phyloP scores from a whole-genome alignment of 2,888 invertebrate species.

The Perithous albicinctus region DNA sequence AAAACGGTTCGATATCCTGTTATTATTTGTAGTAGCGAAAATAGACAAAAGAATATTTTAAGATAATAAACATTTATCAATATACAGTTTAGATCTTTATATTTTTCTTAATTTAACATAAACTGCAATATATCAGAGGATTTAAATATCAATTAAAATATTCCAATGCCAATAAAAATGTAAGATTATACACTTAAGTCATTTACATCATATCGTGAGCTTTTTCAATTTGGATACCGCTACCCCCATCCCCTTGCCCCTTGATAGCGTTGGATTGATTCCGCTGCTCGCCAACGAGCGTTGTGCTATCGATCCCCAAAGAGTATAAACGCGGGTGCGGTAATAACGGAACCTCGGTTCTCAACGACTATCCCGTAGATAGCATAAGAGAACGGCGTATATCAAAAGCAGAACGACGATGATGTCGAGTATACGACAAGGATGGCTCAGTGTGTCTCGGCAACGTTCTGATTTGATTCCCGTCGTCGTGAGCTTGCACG shows the following conservation, averaged over 20 bases:
- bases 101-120: too few species aligned
- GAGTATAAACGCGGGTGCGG: slow-evolving; percentile 52
- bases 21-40: too few species aligned
- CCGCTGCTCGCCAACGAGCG: not conserved
- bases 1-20: too few species aligned
- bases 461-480: slow-evolving; percentile 47
- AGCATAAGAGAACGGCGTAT: not conserved
- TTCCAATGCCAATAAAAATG: not conserved
- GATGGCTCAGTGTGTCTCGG: slow-evolving; percentile 27
- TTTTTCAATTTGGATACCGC: not conserved
- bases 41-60: too few species aligned
- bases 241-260: too few species aligned
- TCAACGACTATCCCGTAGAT: not conserved
- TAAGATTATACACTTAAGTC: not conserved
- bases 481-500: slow-evolving; percentile 40
- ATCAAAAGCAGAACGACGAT: slow-evolving; percentile 14
- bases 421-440: not conserved
- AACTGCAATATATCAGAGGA: too few species aligned
- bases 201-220: not conserved
- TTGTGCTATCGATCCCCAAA: slow-evolving; percentile 38
- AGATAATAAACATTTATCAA: too few species aligned
- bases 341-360: slow-evolving; percentile 44
- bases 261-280: not conserved
- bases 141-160: not conserved
- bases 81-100: too few species aligned